Evolutionary conservation across 2,888 invertebrate species (phyloP).

Genomic region (Melanotus villosus): DNA sequence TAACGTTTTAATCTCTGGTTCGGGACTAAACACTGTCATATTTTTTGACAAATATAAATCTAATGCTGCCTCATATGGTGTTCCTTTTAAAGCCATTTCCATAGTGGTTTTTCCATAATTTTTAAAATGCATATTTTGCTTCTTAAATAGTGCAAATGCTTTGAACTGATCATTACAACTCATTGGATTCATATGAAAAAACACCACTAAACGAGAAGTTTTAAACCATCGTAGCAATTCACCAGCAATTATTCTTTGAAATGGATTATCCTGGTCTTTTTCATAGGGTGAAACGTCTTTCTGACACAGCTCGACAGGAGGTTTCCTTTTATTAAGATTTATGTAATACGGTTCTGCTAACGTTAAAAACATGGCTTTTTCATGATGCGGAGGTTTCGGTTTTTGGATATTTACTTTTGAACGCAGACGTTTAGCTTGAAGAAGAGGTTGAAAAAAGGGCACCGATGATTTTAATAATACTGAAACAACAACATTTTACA

Average conservation of each 20-base stretch:
- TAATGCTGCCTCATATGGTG: slow-evolving; percentile 78
- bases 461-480: slow-evolving; percentile 2
- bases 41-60: slow-evolving; percentile 77
- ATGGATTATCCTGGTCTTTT: slow-evolving; percentile 75
- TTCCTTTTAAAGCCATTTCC: slow-evolving; percentile 75
- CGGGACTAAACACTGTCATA: slow-evolving; percentile 80
- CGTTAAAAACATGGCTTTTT: slow-evolving; percentile 76
- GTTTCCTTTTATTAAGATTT: slow-evolving; percentile 67
- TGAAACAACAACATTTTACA: slow-evolving; percentile 19
- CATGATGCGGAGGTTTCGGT: slow-evolving; percentile 80
- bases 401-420: slow-evolving; percentile 85
- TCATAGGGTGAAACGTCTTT: slow-evolving; percentile 55
- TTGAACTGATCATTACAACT: slow-evolving; percentile 76
- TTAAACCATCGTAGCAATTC: slow-evolving; percentile 81
- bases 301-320: slow-evolving; percentile 72
- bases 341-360: slow-evolving; percentile 77
- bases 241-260: slow-evolving; percentile 79
- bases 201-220: slow-evolving; percentile 79
- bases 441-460: slow-evolving; percentile 53
- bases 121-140: slow-evolving; percentile 79
- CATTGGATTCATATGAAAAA: slow-evolving; percentile 82
- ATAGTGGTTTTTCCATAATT: slow-evolving; percentile 78
- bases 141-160: slow-evolving; percentile 74
- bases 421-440: slow-evolving; percentile 74
- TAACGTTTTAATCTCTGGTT: slow-evolving; percentile 74